Base-by-base conservation (phyloP, 1,140 invertebrate species). In the Melitaea cinxia region DNA sequence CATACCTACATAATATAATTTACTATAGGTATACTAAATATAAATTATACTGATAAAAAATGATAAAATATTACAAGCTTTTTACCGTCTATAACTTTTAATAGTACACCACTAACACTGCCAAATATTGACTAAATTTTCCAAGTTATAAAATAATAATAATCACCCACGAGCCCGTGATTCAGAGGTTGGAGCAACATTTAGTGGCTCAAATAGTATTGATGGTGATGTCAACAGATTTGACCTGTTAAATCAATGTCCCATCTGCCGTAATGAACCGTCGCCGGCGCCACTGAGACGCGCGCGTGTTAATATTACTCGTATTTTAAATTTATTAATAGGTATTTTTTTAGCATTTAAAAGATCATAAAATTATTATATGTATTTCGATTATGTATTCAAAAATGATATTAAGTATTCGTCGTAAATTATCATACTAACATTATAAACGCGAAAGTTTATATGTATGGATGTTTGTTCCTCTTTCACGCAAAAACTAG, bases 211-310 rank as follows among this genome's bases (percentile, higher is more conserved):
- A 82, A 85, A 77, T 76, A 85, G 85, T 85, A 85, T 84, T 83
- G 82, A 86, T 86, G 82, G 73, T 78, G 56, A 67, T 82, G 85
- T 88, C 78, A 88, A 88, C 75, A 80, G 77, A 82, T 82, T 72
- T 85, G 83, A 84, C 85, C 85, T 71, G 74, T 26, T 80, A 78
- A 88, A 88, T 88, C 85, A 88, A 83, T 84, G 84, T 69, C 70
- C 78, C 80, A 84, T 81, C 80, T 76, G 77, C 63, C 61, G 63
- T 72, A 84, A 85, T 83, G 75, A 78, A 72, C 61, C 70, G 65
- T 47, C 39, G 64, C 68, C 53, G 80, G 82, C 82, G 81, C 62
- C 62, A 35, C 30, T 28, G 54, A 30, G 62, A 24, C 62, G 62
- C 42, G 54, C 49, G 24, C 56, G 0, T 12, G 12, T 47, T 47